Evolutionary conservation across 2,888 invertebrate species (phyloP).

Genomic region (Cartodere bifasciata): DNA sequence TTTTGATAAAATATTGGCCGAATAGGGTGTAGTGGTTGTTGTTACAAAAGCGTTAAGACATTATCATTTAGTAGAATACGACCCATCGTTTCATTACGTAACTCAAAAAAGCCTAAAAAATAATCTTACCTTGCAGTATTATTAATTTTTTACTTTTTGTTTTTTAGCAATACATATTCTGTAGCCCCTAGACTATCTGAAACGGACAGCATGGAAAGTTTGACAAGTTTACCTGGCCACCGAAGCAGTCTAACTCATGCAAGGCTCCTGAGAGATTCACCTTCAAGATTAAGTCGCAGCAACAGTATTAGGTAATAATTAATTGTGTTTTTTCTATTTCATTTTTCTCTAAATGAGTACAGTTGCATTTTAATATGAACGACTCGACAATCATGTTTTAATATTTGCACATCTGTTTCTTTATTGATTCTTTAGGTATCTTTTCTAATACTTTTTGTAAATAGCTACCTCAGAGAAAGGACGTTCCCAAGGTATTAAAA

Average conservation of each 20-base stretch:
- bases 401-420: slow-evolving; percentile 4
- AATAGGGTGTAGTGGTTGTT: too few species aligned
- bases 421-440: too few species aligned
- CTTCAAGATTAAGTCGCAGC: slow-evolving; percentile 71
- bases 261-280: slow-evolving; percentile 53
- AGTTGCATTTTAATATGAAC: slow-evolving; percentile 7
- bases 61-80: too few species aligned
- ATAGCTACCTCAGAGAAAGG: slow-evolving; percentile 84
- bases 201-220: slow-evolving; percentile 77
- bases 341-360: slow-evolving; percentile 3
- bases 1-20: too few species aligned
- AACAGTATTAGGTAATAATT: slow-evolving; percentile 79
- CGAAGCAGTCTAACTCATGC: slow-evolving; percentile 63
- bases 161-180: slow-evolving; percentile 54
- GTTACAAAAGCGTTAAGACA: too few species aligned
- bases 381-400: slow-evolving; percentile 10
- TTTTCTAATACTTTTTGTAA: slow-evolving; percentile 29
- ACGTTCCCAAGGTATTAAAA: slow-evolving; percentile 76
- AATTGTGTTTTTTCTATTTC: slow-evolving; percentile 2
- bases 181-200: slow-evolving; percentile 71
- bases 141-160: slow-evolving; percentile 11
- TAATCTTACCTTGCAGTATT: too few species aligned
- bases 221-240: slow-evolving; percentile 44
- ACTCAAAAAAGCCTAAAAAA: too few species aligned
- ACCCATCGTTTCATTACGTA: too few species aligned